A percentile compares a stretch with the other conserved stretches of the same genome.
These are phyloP conservation scores for Leptosomus discolor DNA, from an alignment of 2,113 vertebrate species.

Conservation along the genomic window DNA sequence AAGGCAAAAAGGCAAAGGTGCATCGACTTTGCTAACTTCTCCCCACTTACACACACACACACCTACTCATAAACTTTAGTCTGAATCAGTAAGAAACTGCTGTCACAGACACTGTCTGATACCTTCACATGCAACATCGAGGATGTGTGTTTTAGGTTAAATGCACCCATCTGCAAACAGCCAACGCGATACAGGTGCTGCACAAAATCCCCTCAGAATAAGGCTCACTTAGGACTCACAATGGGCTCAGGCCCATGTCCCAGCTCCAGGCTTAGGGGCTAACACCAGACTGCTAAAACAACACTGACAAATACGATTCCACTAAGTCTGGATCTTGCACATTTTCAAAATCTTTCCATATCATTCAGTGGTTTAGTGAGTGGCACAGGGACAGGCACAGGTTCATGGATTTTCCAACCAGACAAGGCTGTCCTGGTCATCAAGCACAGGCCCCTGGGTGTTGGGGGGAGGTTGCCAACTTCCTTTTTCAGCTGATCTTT, in stretches of 20 bases:
- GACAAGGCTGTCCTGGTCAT: background rate
- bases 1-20: background rate
- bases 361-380: background rate
- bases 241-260: background rate
- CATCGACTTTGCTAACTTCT: background rate
- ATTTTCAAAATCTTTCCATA: background rate
- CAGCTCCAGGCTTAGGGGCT: background rate
- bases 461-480: background rate
- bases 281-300: background rate
- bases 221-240: background rate
- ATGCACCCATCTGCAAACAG: background rate
- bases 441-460: accelerated
- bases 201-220: background rate
- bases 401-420: background rate
- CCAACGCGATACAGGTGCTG: background rate
- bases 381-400: background rate
- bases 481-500: background rate
- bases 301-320: background rate
- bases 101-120: background rate
- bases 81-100: background rate
- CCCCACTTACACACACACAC: background rate
- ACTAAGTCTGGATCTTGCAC: background rate
- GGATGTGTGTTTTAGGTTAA: background rate
- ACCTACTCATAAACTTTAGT: background rate
- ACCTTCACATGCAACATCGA: accelerated